phyloP scores from a whole-genome alignment of 2,113 vertebrate genomes.

The Zosterops japonicus region DNA sequence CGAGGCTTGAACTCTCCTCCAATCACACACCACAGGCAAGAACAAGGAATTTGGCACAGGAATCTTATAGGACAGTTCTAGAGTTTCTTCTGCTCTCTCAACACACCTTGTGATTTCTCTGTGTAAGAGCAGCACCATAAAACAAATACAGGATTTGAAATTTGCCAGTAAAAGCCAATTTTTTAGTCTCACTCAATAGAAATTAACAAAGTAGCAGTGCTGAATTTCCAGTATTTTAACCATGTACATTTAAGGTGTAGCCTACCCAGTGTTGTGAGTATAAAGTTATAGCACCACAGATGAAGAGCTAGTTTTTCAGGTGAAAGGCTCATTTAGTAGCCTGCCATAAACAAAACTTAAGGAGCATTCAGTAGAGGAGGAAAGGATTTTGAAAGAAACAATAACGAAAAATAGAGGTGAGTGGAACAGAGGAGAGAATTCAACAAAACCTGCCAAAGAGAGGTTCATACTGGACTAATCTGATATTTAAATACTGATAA shows the following conservation, averaged over 20 bases:
- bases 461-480: not conserved
- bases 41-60: not conserved
- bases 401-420: not conserved
- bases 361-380: not conserved
- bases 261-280: not conserved
- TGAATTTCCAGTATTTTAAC: not conserved
- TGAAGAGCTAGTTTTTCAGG: not conserved
- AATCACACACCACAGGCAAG: not conserved
- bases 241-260: not conserved
- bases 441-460: not conserved
- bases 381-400: not conserved
- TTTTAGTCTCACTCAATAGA: not conserved
- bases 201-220: not conserved
- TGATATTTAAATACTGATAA: not conserved
- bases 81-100: not conserved
- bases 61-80: not conserved
- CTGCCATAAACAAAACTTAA: not conserved
- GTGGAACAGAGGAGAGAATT: not conserved
- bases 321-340: not conserved
- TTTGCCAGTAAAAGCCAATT: not conserved
- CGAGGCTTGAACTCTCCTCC: conserved; percentile 12
- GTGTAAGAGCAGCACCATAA: not conserved
- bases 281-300: not conserved
- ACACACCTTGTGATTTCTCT: not conserved
- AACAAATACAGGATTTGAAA: not conserved